Base-by-base conservation (phyloP, 2,113 vertebrate genomes). In the Eubucco bourcierii region DNA sequence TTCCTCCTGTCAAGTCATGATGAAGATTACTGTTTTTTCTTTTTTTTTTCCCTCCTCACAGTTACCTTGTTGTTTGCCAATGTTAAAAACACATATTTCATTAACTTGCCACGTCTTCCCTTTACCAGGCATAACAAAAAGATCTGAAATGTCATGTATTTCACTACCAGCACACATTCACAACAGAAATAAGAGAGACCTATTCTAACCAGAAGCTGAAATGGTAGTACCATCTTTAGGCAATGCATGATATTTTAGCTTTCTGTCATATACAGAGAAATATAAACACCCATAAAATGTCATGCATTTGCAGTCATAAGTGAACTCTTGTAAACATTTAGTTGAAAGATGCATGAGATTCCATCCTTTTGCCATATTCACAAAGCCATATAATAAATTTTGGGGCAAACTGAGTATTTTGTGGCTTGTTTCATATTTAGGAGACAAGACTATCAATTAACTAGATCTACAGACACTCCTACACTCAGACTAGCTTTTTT, bases 261-360 rank as follows among this genome's bases (percentile, higher is more conserved):
- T 86, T 97, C 97, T 97, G 95, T 92, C 94, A 93, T 97, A 78
- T 55, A 28, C 24, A 72, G 97, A 97, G 87, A 95, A 97, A 84
- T 46, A 97, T 97, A 95, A 95, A 90, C 97, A 96, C 96, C 96
- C 96, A 96, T 95, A 97, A 98, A 98, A 98, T 97, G 97, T 96
- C 98, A 98, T 97, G 96, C 96, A 97, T 97, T 98, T 98, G 97
- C 97, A 95, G 81, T 92, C 97, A 94, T 95, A 95, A 92, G 66
- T 94, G 89, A 96, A 90, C 83, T 95, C 92, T 0, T 92, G 90
- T 94, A 97, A 96, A 95, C 83, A 5, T 81, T 59, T 92, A 95
- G 80, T 91, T 82, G 96, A 97, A 97, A 97, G 95, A 99, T 98
- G 96, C 98, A 98, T 98, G 97, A 97, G 95, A 98, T 98, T 97